Evolutionary conservation across 2,113 vertebrate species (phyloP), one percentile per base, ranked within the genome.

Genomic region (Petrocephalus zakoni): DNA sequence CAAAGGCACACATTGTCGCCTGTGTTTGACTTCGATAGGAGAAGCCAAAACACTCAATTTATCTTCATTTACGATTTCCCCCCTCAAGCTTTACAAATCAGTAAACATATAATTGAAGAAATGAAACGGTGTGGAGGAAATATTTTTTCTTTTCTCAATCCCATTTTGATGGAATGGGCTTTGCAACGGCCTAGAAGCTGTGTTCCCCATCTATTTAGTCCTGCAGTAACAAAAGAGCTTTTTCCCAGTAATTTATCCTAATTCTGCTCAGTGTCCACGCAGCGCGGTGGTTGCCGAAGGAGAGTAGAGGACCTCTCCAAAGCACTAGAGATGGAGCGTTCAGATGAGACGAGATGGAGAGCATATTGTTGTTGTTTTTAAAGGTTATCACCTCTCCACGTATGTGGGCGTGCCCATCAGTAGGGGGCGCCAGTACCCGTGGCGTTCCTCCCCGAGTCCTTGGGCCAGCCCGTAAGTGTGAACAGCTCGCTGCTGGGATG

Each of bases 241-340:
- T 81, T 51, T 51, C 34, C 8, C 10, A n/a, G 87, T 55, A 81
- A 58, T 88, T 88, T 81, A 56, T 82, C 87, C 87, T 88, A 88
- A 82, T 88, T 88, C 46, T 9, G 5, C 53, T 64, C 85, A 46
- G 86, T 64, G 86, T 42, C 7, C 3, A 2, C 51, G 29, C 21
- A 78, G 29, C 47, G 19, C 51, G 2, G 25, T 1, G 51, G 9
- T 55, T 55, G 87, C 72, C 52, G 13, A 37, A 55, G 87, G 34
- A 51, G 10, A 1, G 19, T 11, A 68, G 11, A 82, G 37, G 46
- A 37, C 53, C 49, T 82, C 21, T 19, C 5, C 17, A 56, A 55
- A 56, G 51, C 19, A 81, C 72, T 56, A 55, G 15, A 37, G n/a
- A 42, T 56, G 51, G 9, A 15, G 29, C 15, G 5, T 53, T 8